These are phyloP conservation scores for Porites evermanni DNA, from an alignment of 92 coral and sea anemone species.

Conservation along the genomic window DNA sequence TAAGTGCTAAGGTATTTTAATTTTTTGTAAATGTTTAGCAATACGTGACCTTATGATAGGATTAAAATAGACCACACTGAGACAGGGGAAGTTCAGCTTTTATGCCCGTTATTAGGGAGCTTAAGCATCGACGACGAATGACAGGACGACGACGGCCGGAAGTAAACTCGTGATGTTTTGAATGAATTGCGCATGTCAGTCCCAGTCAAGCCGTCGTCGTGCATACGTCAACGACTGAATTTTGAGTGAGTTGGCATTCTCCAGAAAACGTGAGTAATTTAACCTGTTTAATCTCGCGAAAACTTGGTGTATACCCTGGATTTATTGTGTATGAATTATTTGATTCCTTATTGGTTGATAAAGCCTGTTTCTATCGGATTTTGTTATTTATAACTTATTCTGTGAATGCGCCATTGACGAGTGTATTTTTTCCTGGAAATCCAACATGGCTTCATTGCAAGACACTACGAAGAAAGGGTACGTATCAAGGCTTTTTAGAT, in stretches of 20 bases:
- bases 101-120: neutral
- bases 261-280: neutral
- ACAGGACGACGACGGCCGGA: conserved; percentile 44
- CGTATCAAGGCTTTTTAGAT: too few species aligned
- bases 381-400: neutral
- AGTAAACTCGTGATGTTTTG: conserved; percentile 5
- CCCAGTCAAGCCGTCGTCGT: neutral
- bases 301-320: neutral
- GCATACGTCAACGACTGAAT: conserved; percentile 8
- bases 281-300: neutral
- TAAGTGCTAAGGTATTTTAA: too few species aligned
- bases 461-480: too few species aligned
- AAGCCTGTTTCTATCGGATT: conserved; percentile 7
- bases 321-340: neutral
- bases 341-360: neutral
- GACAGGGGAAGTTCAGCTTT: too few species aligned
- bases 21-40: too few species aligned
- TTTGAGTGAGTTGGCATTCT: neutral
- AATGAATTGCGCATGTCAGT: too few species aligned
- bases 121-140: conserved; percentile 51
- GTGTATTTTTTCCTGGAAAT: neutral
- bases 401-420: neutral
- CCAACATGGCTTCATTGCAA: too few species aligned
- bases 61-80: too few species aligned
- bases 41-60: too few species aligned